These are phyloP conservation scores for Penaeus indicus DNA, from an alignment of 1,140 invertebrate species.

Conservation along the genomic window DNA sequence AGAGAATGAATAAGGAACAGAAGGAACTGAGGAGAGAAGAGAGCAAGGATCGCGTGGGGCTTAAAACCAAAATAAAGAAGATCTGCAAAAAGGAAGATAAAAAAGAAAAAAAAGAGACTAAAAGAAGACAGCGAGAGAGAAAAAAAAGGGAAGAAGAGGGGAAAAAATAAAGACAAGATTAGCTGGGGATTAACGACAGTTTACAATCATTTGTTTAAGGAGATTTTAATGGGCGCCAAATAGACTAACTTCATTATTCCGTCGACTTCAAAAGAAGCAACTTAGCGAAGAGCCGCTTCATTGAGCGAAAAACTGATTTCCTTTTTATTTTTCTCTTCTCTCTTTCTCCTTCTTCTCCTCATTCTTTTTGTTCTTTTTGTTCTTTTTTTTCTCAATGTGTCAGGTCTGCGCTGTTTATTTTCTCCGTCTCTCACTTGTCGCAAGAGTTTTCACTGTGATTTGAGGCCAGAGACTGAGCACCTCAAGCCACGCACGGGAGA, in stretches of 20 bases:
- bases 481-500: background rate
- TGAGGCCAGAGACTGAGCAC: background rate
- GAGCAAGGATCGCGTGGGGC: no score
- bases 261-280: no score
- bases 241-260: background rate
- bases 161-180: no score
- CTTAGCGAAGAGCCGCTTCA: no score
- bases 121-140: no score
- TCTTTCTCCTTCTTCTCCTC: background rate
- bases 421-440: background rate
- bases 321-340: background rate
- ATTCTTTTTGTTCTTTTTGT: background rate
- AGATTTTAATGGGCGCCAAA: background rate
- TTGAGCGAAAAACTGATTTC: no score
- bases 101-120: background rate
- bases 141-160: no score
- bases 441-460: background rate
- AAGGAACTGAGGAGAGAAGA: no score
- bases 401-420: background rate
- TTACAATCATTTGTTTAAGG: constrained; percentile 1
- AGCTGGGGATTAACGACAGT: no score
- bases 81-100: background rate
- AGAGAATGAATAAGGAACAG: background rate
- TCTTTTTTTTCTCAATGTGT: background rate
- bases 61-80: no score